Evolutionary conservation across 2,113 vertebrate genomes (phyloP), one percentile per base, ranked within the genome.

Genomic region (Anarhynchus alexandrinus): DNA sequence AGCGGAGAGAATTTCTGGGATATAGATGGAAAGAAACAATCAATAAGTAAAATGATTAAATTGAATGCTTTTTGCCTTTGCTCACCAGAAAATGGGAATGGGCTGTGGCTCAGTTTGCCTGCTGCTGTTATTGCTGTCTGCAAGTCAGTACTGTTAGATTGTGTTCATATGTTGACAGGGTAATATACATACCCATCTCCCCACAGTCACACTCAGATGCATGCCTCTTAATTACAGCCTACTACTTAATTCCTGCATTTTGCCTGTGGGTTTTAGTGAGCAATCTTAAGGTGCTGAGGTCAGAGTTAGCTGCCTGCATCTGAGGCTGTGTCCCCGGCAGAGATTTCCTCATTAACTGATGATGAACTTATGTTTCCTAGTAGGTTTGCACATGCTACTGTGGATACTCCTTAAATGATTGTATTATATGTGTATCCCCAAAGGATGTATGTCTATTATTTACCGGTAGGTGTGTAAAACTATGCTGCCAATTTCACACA

Each of bases 181-280:
- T 19, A 74, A 59, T 55, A 23, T 2, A 15, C 6, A 0, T 36
- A 12, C 13, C 69, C 3, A 0, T 25, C 16, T 36, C 29, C 57
- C 52, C 47, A 15, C 49, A 32, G 58, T 16, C 23, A 0, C 45
- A 18, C 42, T 45, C 36, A 13, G 6, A 25, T 36, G 29, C 34
- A 3, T 7, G 1, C 65, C 8, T 61, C 45, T 47, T 3, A 5
- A 54, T 59, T 36, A 14, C 40, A 82, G 58, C 64, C 5, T 7
- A 7, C 23, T 67, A 1, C 5, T 51, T 38, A 40, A 43, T 79
- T 5, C 3, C 38, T 61, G 64, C 21, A 32, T 25, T 69, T 70
- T 84, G 67, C 52, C 22, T 43, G 13, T 42, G 51, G 26, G 45
- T 47, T 73, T 62, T 38, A 47, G 86, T 0, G 8, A 87, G 69